Base-by-base conservation (phyloP, 2,797 vertebrate species). In the Merluccius polli region DNA sequence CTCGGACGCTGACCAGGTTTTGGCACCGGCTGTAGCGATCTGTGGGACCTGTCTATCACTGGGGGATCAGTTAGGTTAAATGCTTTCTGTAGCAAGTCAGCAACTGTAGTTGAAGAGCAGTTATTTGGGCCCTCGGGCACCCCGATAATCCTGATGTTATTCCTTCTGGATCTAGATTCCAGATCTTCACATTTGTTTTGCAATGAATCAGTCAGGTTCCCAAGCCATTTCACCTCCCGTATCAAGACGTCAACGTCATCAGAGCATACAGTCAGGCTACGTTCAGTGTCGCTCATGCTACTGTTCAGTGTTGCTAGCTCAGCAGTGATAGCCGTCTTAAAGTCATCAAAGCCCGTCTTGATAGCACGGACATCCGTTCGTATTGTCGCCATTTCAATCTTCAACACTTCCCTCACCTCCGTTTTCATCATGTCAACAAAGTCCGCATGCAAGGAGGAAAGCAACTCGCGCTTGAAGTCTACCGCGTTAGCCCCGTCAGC, bases 31-130 rank as follows among this genome's bases (percentile, higher is more conserved):
- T 72, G 35, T 12, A 72, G 35, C 24, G 70, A 41, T 41, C 35
- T 72, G 71, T 72, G 71, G n/a, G 71, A 72, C 24, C 71, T 38
- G 36, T 72, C 70, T 21, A 71, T 36, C 70, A 29, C 1, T 36
- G 8, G 35, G 11, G 71, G 21, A 15, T 72, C 31, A 6, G 18
- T 21, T 31, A 71, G 10, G 16, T 71, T 35, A 18, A 71, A 72
- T 15, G 36, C 71, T 72, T 38, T 11, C n/a, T 41, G n/a, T 21
- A 72, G 15, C n/a, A 72, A n/a, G n/a, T 38, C 35, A 24, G 36
- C 35, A 38, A 72, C n/a, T 27, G 24, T 38, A 41, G 13, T 41
- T 41, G 71, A 2, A n/a, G 71, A 41, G n/a, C 36, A 41, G 38
- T 21, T 72, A 27, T 44, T 38, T 13, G 71, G 35, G 4, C 63